Conservation (phyloP, 2,113 vertebrate genomes). For the Terrapene triunguis region DNA sequence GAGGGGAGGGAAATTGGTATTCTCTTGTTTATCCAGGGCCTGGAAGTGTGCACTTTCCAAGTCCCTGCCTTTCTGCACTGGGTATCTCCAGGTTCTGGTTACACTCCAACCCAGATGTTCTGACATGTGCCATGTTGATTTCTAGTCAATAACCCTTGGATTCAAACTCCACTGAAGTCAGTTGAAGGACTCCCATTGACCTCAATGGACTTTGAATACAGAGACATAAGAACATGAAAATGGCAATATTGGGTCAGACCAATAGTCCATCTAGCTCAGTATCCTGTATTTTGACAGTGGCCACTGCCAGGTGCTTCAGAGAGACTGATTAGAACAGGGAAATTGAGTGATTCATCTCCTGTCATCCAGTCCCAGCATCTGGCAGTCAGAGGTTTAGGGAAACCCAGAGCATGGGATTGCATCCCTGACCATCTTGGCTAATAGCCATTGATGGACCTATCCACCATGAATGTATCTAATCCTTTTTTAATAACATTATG, state of each 20-base stretch:
- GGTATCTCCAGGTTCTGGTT: neutral
- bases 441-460: neutral
- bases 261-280: neutral
- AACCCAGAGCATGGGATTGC: neutral
- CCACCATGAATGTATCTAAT: neutral
- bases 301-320: neutral
- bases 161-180: neutral
- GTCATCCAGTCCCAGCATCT: neutral
- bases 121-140: neutral
- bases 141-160: neutral
- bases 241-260: neutral
- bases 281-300: neutral
- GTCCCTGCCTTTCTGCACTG: neutral
- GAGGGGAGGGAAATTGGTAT: neutral
- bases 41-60: neutral
- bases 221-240: neutral
- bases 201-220: neutral
- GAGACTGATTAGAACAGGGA: neutral
- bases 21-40: neutral
- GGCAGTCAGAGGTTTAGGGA: neutral
- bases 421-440: neutral
- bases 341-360: neutral
- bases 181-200: neutral
- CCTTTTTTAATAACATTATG: neutral
- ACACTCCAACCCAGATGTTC: neutral